Conservation (phyloP, 2,797 vertebrate genomes). For the Lophotriccus pileatus region DNA sequence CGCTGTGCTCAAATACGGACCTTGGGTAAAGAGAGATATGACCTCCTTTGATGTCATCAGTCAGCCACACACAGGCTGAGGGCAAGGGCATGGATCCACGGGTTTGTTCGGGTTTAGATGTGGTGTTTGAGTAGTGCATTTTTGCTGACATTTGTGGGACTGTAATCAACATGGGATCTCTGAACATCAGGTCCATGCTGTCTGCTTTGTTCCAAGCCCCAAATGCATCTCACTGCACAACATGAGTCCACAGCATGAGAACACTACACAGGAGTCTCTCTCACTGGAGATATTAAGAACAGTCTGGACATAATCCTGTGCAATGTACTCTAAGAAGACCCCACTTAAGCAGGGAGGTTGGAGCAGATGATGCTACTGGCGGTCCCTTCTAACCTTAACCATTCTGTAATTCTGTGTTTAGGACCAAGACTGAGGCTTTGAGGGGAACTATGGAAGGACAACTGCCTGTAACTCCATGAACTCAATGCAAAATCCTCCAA, state of each 20-base stretch:
- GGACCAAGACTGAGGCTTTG: neutral
- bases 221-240: neutral
- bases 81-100: neutral
- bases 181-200: neutral
- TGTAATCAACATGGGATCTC: neutral
- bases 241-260: neutral
- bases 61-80: neutral
- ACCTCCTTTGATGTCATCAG: neutral
- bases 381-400: neutral
- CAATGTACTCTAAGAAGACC: neutral
- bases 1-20: neutral
- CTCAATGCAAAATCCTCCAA: neutral
- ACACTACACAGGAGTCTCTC: fast-evolving
- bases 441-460: neutral
- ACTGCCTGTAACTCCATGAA: neutral
- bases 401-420: neutral
- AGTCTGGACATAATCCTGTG: neutral
- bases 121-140: neutral
- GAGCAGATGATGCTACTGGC: neutral
- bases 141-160: neutral
- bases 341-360: neutral
- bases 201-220: neutral
- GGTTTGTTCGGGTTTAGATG: neutral
- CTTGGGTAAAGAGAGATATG: neutral
- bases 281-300: neutral